These are phyloP conservation scores for Aplocera efformata DNA, from an alignment of 2,888 invertebrate species.

Conservation along the genomic window DNA sequence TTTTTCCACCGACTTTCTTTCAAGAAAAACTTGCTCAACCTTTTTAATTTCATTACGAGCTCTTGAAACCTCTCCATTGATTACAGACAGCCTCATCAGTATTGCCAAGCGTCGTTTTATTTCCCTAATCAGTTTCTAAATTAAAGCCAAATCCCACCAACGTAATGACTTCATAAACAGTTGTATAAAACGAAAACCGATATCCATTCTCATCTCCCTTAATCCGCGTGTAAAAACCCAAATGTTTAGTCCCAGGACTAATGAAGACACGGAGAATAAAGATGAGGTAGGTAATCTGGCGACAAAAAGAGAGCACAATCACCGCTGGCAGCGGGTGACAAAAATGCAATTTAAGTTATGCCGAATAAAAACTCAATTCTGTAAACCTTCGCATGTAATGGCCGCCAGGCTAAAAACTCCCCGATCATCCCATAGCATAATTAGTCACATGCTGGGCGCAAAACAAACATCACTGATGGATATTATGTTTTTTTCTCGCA, in stretches of 20 bases:
- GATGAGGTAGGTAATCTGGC: slow-evolving; percentile 55
- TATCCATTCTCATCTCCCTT: slow-evolving; percentile 41
- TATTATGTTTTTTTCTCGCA: slow-evolving; percentile 42
- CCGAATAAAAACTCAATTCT: slow-evolving; percentile 65
- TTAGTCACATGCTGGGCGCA: slow-evolving; percentile 66
- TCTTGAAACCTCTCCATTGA: slow-evolving; percentile 3
- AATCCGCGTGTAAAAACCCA: slow-evolving; percentile 25
- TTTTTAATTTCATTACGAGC: slow-evolving; percentile 14
- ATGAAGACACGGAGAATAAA: slow-evolving; percentile 71
- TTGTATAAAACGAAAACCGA: slow-evolving; percentile 36
- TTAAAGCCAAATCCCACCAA: slow-evolving; percentile 7
- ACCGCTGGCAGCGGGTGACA: slow-evolving; percentile 63
- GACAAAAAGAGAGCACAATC: slow-evolving; percentile 55
- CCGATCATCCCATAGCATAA: slow-evolving; percentile 65
- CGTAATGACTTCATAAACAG: slow-evolving; percentile 28
- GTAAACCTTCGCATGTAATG: slow-evolving; percentile 52
- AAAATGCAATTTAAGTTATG: slow-evolving; percentile 78
- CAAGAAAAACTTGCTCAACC: slow-evolving; percentile 5
- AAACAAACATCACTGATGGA: slow-evolving; percentile 38
- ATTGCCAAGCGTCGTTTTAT: slow-evolving; percentile 7
- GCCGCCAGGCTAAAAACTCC: slow-evolving; percentile 53
- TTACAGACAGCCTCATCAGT: slow-evolving; percentile 8
- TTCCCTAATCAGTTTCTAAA: slow-evolving; percentile 15
- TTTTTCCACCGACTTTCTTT: no score
- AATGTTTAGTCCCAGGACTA: slow-evolving; percentile 43